Conservation (phyloP, 2,888 invertebrate genomes). For the Pristionchus maxplancki region DNA sequence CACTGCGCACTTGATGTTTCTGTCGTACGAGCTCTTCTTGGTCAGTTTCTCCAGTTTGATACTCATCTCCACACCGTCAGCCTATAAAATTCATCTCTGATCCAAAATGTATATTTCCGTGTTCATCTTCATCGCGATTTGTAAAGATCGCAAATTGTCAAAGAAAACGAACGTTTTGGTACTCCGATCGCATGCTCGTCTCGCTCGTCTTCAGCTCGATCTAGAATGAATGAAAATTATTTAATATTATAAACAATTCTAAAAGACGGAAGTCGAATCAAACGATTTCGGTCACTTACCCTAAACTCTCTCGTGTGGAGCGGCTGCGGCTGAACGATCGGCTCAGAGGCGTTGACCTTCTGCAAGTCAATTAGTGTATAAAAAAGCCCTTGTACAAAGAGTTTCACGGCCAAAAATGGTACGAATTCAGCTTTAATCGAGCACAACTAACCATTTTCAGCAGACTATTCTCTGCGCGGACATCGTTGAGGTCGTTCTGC, state of each 20-base stretch:
- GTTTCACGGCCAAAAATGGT: neutral
- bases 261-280: too few species aligned
- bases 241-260: neutral
- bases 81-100: neutral
- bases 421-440: neutral
- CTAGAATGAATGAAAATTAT: neutral
- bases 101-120: neutral
- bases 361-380: neutral
- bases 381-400: neutral
- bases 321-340: neutral
- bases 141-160: neutral
- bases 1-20: neutral
- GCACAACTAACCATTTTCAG: constrained; percentile 6
- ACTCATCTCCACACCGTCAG: neutral
- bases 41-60: neutral
- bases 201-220: neutral
- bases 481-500: neutral
- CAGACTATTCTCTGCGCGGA: neutral
- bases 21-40: neutral
- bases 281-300: neutral
- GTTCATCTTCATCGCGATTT: neutral
- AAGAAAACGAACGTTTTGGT: neutral
- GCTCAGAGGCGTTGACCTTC: neutral
- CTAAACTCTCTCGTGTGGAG: neutral
- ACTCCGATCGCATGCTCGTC: neutral